A percentile compares a stretch with the other conserved stretches of the same genome.
Evolutionary conservation across 2,888 invertebrate species (phyloP).

Genomic region (Norana najaformis): DNA sequence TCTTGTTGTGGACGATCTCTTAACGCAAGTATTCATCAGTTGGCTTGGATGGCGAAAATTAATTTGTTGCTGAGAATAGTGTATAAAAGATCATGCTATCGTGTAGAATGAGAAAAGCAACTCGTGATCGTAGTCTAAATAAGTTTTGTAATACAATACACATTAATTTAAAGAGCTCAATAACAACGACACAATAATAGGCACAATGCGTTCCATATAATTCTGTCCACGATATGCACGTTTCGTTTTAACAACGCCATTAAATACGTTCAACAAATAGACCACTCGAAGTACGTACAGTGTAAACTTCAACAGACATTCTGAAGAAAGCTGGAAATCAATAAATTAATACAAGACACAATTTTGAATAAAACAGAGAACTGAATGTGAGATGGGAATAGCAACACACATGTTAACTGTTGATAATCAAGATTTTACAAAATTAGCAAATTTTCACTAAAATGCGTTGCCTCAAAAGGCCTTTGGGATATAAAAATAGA

Average conservation of each 20-base stretch:
- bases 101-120: background rate
- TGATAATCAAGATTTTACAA: too few species aligned
- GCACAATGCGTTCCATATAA: background rate
- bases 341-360: background rate
- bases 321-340: background rate
- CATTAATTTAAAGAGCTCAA: background rate
- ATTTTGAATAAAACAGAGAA: background rate
- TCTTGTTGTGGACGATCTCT: background rate
- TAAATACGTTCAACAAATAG: background rate
- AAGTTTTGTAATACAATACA: background rate
- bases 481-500: too few species aligned
- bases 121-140: conserved; percentile 2
- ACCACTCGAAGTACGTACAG: background rate
- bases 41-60: background rate
- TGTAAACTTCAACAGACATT: background rate
- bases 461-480: too few species aligned
- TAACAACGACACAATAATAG: background rate
- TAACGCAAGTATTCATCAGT: background rate
- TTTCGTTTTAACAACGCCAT: background rate
- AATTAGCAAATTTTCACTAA: too few species aligned
- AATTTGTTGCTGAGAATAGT: background rate
- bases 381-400: background rate
- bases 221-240: conserved; percentile 5
- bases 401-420: background rate
- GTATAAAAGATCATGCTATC: background rate